Conservation (phyloP, 2,797 vertebrate species). For the Buphagus erythrorhynchus region DNA sequence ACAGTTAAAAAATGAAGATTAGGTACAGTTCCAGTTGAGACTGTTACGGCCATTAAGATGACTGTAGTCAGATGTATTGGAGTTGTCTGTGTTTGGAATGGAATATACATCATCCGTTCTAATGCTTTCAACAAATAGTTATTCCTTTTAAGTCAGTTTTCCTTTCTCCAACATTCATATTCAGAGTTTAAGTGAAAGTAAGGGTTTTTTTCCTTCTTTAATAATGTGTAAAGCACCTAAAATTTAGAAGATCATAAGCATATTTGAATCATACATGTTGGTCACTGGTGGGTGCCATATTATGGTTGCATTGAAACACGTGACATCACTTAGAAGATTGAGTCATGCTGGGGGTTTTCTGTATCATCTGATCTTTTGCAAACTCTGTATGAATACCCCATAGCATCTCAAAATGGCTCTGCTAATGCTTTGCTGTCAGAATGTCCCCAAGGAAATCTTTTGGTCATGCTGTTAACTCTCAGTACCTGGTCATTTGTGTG, state of each 20-base stretch:
- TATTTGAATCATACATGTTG: neutral
- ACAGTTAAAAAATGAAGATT: neutral
- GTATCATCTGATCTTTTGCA: neutral
- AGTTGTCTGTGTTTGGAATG: neutral
- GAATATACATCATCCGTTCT: neutral
- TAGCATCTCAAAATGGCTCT: neutral
- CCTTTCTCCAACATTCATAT: neutral
- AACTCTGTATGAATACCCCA: neutral
- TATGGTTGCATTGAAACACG: rapidly evolving
- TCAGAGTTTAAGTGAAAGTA: neutral
- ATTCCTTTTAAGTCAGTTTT: neutral
- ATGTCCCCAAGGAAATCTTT: neutral
- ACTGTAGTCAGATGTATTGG: neutral
- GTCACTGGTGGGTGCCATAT: neutral
- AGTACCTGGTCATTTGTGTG: neutral
- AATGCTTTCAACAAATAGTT: neutral
- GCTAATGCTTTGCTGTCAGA: neutral
- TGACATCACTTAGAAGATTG: neutral
- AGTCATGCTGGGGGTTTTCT: rapidly evolving
- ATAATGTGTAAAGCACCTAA: neutral
- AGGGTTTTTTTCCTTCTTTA: neutral
- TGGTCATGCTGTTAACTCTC: neutral
- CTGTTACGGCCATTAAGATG: neutral
- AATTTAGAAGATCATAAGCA: neutral
- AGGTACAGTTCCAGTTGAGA: neutral